phyloP scores from a whole-genome alignment of 2,888 invertebrate species.

The Papilio gigon region DNA sequence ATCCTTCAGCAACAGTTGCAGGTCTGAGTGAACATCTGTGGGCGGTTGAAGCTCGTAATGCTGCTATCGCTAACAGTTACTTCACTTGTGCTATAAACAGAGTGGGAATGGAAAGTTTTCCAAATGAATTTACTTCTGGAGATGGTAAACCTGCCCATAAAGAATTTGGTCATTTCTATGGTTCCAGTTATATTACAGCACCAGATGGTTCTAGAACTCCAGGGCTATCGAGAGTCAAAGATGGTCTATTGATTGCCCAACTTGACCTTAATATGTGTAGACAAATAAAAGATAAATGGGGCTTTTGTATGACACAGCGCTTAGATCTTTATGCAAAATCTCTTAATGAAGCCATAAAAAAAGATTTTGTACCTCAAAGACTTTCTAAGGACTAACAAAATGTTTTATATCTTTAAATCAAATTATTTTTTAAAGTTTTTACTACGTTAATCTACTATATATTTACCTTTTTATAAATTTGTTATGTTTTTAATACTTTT shows the following conservation, averaged over 20 bases:
- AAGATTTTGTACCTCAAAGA: slow-evolving; percentile 67
- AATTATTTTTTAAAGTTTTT: not conserved
- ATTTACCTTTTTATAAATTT: slow-evolving; percentile 3
- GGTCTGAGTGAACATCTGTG: slow-evolving; percentile 95
- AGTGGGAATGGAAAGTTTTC: slow-evolving; percentile 94
- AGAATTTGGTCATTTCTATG: slow-evolving; percentile 98
- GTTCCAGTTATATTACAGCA: slow-evolving; percentile 96
- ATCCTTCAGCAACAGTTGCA: slow-evolving; percentile 97
- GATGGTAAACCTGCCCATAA: slow-evolving; percentile 90
- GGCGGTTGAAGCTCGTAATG: slow-evolving; percentile 97
- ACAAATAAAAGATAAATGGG: slow-evolving; percentile 97
- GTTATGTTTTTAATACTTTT: not conserved
- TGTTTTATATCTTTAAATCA: slow-evolving; percentile 27
- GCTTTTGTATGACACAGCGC: slow-evolving; percentile 97
- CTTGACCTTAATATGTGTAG: slow-evolving; percentile 97
- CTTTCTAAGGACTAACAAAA: slow-evolving; percentile 41
- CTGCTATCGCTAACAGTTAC: slow-evolving; percentile 98
- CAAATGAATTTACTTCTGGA: slow-evolving; percentile 80
- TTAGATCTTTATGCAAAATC: slow-evolving; percentile 94
- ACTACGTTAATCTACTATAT: not conserved
- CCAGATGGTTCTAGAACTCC: slow-evolving; percentile 97
- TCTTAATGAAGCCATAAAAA: slow-evolving; percentile 74
- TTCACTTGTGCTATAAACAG: slow-evolving; percentile 97
- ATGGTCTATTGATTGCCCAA: slow-evolving; percentile 94
- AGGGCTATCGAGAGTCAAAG: slow-evolving; percentile 88